Conservation (phyloP, 2,113 vertebrate genomes). For the Amphiprion percula region DNA sequence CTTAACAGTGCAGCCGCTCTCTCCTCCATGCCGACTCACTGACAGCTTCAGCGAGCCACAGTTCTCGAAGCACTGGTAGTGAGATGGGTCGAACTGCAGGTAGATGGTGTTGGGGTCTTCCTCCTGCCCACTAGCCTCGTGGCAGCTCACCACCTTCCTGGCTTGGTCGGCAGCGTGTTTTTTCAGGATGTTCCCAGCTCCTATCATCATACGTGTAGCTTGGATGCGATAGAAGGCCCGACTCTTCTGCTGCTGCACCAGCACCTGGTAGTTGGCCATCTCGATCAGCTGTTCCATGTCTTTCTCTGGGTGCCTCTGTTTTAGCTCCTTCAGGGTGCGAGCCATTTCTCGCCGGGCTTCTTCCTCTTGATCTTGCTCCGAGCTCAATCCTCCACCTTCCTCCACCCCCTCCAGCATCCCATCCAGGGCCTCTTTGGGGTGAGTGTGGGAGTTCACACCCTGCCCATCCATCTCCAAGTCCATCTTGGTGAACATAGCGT, state of each 20-base stretch:
- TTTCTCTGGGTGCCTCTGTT: slow-evolving; percentile 88
- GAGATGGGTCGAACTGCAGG: slow-evolving; percentile 86
- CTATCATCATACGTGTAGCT: slow-evolving; percentile 91
- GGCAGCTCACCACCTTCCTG: slow-evolving; percentile 87
- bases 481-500: slow-evolving; percentile 86
- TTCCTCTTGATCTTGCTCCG: slow-evolving; percentile 83
- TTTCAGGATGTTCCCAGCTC: slow-evolving; percentile 89
- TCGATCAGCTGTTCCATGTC: slow-evolving; percentile 91
- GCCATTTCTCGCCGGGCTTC: slow-evolving; percentile 88
- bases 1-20: slow-evolving; percentile 85
- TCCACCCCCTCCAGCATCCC: slow-evolving; percentile 84
- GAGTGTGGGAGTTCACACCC: slow-evolving; percentile 81
- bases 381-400: slow-evolving; percentile 75
- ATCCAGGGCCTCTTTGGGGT: slow-evolving; percentile 83
- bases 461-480: slow-evolving; percentile 88
- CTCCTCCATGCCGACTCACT: slow-evolving; percentile 84
- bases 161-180: slow-evolving; percentile 90
- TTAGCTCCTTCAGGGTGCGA: slow-evolving; percentile 86
- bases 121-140: slow-evolving; percentile 84
- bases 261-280: slow-evolving; percentile 89
- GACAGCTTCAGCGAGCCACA: slow-evolving; percentile 87
- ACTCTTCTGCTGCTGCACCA: slow-evolving; percentile 90
- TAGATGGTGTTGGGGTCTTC: slow-evolving; percentile 87
- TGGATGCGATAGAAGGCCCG: slow-evolving; percentile 91
- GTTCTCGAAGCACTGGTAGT: slow-evolving; percentile 91